These are phyloP conservation scores for Andrena hattorfiana DNA, from an alignment of 2,888 invertebrate species.

Conservation along the genomic window DNA sequence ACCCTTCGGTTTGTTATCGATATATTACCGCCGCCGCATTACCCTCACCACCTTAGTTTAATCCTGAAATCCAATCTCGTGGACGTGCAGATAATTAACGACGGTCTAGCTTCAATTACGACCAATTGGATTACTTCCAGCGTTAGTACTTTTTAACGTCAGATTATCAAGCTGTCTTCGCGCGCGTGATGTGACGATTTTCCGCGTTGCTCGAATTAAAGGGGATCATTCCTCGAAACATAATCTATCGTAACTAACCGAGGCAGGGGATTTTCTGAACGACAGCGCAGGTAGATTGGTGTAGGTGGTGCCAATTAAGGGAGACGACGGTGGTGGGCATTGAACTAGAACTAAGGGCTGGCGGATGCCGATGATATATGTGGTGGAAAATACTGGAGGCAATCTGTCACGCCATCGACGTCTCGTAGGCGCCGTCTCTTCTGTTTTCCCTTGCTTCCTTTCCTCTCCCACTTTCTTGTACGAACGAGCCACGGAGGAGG, in stretches of 20 bases:
- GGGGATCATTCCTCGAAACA: constrained; percentile 18
- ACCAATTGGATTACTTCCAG: background rate
- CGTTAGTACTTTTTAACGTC: too few relatives aligned
- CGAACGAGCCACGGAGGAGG: background rate
- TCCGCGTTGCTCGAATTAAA: constrained; percentile 4
- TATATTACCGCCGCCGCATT: constrained; percentile 55
- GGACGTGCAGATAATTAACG: constrained; percentile 14
- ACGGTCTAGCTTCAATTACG: background rate
- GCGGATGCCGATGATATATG: constrained; percentile 82
- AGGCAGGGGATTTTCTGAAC: constrained; percentile 56
- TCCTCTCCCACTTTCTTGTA: constrained; percentile 4
- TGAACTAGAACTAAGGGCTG: constrained; percentile 81
- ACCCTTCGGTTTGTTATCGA: constrained; percentile 71
- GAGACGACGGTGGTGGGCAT: constrained; percentile 78
- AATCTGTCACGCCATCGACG: constrained; percentile 84
- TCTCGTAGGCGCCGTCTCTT: constrained; percentile 72
- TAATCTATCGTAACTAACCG: constrained; percentile 40
- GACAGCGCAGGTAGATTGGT: constrained; percentile 66
- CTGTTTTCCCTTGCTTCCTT: constrained; percentile 35
- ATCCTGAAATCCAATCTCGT: constrained; percentile 28
- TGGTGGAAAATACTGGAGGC: constrained; percentile 84
- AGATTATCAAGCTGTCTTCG: too few relatives aligned
- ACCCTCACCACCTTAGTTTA: constrained; percentile 28
- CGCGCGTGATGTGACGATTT: background rate
- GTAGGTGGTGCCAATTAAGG: constrained; percentile 81